These are phyloP conservation scores for Chondrilla cf. caribensis DNA, from an alignment of 37 sponge, comb jelly and placozoan genomes.

Conservation along the genomic window DNA sequence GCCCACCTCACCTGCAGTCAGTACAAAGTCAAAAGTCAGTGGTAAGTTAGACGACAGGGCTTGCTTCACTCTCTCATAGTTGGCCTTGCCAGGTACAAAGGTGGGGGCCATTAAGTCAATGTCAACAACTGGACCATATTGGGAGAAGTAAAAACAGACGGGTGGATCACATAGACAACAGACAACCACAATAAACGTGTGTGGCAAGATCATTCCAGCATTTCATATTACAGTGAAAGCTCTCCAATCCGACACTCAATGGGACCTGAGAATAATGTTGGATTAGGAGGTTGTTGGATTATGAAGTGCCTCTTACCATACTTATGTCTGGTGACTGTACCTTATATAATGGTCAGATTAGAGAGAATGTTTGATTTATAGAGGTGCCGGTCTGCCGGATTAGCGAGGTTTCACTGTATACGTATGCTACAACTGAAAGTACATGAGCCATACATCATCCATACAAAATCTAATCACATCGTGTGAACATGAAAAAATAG, in stretches of 20 bases:
- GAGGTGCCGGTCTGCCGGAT: no score
- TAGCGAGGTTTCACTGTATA: no score
- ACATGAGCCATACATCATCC: no score
- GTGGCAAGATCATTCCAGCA: neutral
- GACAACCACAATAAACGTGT: no score
- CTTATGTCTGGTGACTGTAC: no score
- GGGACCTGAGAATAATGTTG: neutral
- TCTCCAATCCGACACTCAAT: neutral
- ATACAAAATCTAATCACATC: no score
- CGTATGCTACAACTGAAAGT: no score
- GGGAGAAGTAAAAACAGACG: no score
- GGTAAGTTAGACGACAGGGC: conserved; percentile 33
- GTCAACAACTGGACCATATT: conserved; percentile 52
- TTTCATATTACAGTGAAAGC: neutral
- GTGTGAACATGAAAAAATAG: no score
- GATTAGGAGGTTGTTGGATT: neutral
- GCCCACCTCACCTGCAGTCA: conserved; percentile 15
- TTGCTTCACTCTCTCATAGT: conserved; percentile 50
- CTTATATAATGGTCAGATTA: no score
- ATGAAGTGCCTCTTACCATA: neutral
- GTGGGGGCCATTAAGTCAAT: conserved; percentile 43
- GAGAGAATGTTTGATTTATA: no score
- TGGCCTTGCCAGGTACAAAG: conserved; percentile 48
- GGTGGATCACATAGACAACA: no score
- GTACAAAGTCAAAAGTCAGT: conserved; percentile 32